Evolutionary conservation across 1,140 invertebrate species (phyloP), one percentile per base, ranked within the genome.

Genomic region (Psix sp.): DNA sequence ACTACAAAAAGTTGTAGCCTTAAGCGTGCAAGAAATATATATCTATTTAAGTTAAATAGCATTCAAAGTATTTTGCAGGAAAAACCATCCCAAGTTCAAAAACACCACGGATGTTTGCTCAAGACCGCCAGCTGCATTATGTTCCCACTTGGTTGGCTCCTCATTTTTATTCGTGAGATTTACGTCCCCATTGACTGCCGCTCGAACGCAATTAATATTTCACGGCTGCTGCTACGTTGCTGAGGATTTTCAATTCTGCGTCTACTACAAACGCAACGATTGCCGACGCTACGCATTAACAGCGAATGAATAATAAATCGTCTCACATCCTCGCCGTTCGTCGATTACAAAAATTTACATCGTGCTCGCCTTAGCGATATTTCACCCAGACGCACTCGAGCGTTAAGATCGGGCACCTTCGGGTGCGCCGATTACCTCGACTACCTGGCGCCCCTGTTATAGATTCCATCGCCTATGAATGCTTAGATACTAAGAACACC

Each of bases 341-440:
- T 26, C 42, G 49, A 71, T 48, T 49, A 48, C 10, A 71, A 62
- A 60, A 62, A 51, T 57, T 39, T 49, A 42, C 35, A 51, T 56
- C 31, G 43, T 35, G 21, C 39, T 39, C 31, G 14, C 3, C 21
- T 21, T 11, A 15, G 14, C 31, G 18, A 70, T 52, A 67, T 48
- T 67, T 66, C 35, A 56, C 40, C 40, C n/a, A 31, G n/a, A 9
- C 33, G 35, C 74, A 73, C 11, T 68, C 65, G 46, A 59, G 65
- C 43, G 54, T 46, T 29, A 38, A 60, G 10, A 45, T 38, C 16
- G 67, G 74, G 67, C 68, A 65, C 71, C 45, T 17, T 38, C 80
- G 77, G 77, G 78, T 79, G 80, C 54, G 46, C 65, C 76, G 73
- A 82, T 79, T 77, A 80, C 78, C 72, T 56, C 10, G 18, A 42